Conservation (phyloP, 1,140 invertebrate species). For the Holotrichia oblita region DNA sequence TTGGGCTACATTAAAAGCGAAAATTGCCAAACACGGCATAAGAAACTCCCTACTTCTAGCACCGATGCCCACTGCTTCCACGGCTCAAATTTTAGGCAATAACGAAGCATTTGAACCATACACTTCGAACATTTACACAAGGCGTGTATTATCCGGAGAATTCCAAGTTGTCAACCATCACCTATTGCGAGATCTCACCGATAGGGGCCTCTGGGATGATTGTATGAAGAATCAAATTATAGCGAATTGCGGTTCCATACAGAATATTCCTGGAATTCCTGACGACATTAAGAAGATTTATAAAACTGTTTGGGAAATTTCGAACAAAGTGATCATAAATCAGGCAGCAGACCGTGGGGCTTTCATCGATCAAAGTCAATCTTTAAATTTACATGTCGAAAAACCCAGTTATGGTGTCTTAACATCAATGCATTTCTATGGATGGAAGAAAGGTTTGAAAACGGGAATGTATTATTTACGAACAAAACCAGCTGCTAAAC, state of each 20-base stretch:
- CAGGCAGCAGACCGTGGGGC: conserved; percentile 98
- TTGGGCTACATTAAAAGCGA: conserved; percentile 85
- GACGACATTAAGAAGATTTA: conserved; percentile 91
- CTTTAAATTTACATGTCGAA: conserved; percentile 96
- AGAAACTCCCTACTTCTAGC: conserved; percentile 95
- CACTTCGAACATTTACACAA: conserved; percentile 96
- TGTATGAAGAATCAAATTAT: conserved; percentile 97
- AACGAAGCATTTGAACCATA: conserved; percentile 99
- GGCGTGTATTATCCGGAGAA: conserved; percentile 92
- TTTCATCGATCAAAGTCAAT: conserved; percentile 99
- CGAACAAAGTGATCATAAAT: conserved; percentile 92
- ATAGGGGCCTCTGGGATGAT: conserved; percentile 91
- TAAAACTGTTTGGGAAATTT: conserved; percentile 99
- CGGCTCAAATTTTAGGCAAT: conserved; percentile 98
- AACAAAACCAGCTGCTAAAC: conserved; percentile 95
- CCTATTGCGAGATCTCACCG: conserved; percentile 91
- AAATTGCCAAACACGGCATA: conserved; percentile 91
- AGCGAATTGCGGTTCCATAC: conserved; percentile 91
- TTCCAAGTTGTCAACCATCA: conserved; percentile 97
- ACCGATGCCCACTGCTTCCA: conserved; percentile 99
- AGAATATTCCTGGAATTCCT: conserved; percentile 90
- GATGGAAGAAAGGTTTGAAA: conserved; percentile 96
- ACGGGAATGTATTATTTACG: conserved; percentile 99
- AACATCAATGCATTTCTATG: conserved; percentile 98
- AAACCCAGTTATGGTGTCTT: conserved; percentile 93